phyloP scores from a whole-genome alignment of 1,140 invertebrate species.

The Tribolium castaneum region DNA sequence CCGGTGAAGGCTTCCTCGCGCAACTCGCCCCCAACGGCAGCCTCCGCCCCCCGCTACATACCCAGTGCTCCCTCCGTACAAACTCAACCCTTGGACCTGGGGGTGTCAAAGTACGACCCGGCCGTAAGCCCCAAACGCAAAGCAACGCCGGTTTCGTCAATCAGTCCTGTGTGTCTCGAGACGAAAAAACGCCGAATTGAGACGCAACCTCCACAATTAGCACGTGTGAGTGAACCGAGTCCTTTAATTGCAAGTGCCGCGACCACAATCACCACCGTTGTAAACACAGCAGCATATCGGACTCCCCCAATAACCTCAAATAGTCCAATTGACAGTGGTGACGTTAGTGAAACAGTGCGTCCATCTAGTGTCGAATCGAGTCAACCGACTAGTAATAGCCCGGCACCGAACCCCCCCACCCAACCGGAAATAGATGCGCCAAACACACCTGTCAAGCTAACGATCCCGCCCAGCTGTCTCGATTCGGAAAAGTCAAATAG shows the following conservation, averaged over 20 bases:
- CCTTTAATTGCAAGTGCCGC: slow-evolving; percentile 79
- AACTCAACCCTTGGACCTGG: slow-evolving; percentile 80
- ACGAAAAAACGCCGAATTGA: slow-evolving; percentile 67
- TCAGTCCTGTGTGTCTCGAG: slow-evolving; percentile 67
- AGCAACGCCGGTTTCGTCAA: slow-evolving; percentile 62
- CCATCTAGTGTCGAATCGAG: slow-evolving; percentile 66
- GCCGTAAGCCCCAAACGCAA: slow-evolving; percentile 71
- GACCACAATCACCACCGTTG: slow-evolving; percentile 78
- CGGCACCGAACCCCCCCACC: slow-evolving; percentile 63
- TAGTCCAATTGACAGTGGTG: slow-evolving; percentile 50
- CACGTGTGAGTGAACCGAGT: slow-evolving; percentile 74
- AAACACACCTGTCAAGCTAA: slow-evolving; percentile 67
- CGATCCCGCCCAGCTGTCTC: slow-evolving; percentile 62
- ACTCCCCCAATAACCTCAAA: slow-evolving; percentile 67
- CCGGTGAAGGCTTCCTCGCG: slow-evolving; percentile 60
- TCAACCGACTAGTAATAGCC: slow-evolving; percentile 38
- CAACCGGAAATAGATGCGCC: slow-evolving; percentile 60
- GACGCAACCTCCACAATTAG: slow-evolving; percentile 65
- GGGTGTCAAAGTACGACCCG: slow-evolving; percentile 69
- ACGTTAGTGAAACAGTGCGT: slow-evolving; percentile 67
- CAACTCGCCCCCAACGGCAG: slow-evolving; percentile 67
- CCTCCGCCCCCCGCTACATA: slow-evolving; percentile 66
- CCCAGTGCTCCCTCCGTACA: slow-evolving; percentile 65
- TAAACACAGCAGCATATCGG: slow-evolving; percentile 69
- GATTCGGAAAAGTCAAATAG: slow-evolving; percentile 73